Evolutionary conservation across 2,797 vertebrate genomes (phyloP).

Genomic region (Enteromius trimaculatus): DNA sequence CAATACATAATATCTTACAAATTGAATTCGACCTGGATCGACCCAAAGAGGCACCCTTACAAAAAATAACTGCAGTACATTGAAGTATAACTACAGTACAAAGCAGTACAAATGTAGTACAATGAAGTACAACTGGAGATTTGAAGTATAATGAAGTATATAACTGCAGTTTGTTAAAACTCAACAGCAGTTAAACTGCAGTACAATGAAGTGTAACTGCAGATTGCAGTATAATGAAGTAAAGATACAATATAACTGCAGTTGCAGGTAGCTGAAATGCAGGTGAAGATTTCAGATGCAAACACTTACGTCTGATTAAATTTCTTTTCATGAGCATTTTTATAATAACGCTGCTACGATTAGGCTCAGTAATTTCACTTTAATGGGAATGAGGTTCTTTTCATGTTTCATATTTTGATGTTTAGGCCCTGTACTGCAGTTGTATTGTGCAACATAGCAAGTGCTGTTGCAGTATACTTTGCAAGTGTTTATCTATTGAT

Average conservation of each 20-base stretch:
- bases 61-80: background rate
- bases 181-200: background rate
- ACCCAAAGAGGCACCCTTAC: conserved; percentile 69
- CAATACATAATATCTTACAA: conserved; percentile 88
- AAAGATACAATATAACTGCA: background rate
- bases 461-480: too few species aligned
- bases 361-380: too few species aligned
- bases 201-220: background rate
- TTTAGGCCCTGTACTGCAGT: too few species aligned
- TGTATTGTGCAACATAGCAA: too few species aligned
- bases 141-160: background rate
- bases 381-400: too few species aligned
- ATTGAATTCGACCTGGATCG: conserved; percentile 86
- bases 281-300: background rate
- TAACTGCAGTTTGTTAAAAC: too few species aligned
- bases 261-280: background rate
- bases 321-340: too few species aligned
- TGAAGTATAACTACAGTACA: background rate
- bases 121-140: background rate
- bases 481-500: too few species aligned
- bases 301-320: background rate
- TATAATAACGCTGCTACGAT: too few species aligned
- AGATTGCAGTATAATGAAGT: background rate
- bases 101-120: background rate
- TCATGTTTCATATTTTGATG: too few species aligned